phyloP scores from a whole-genome alignment of 2,888 invertebrate species.

The Lysandra bellargus region DNA sequence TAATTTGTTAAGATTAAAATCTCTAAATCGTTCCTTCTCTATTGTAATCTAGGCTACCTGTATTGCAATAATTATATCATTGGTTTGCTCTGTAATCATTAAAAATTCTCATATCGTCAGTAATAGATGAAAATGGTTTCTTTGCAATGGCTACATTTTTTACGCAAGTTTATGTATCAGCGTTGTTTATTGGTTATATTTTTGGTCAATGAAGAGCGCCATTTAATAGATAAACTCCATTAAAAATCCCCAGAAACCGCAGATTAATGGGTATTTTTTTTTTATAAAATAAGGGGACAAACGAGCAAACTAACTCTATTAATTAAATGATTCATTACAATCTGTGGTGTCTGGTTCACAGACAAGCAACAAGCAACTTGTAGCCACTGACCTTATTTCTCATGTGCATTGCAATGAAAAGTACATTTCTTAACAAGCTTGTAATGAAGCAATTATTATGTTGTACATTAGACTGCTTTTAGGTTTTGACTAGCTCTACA shows the following conservation, averaged over 20 bases:
- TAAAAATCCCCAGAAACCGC: background rate
- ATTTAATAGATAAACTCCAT: background rate
- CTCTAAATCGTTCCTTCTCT: background rate
- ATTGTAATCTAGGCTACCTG: background rate
- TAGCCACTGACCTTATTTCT: slow-evolving; percentile 10
- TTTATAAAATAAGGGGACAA: no score
- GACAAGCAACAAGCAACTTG: background rate
- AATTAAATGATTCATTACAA: slow-evolving; percentile 4
- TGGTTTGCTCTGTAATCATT: background rate
- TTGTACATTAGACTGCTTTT: slow-evolving; percentile 12
- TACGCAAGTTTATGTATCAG: background rate
- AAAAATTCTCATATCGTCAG: no score
- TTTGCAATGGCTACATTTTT: no score
- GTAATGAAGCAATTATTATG: slow-evolving; percentile 17
- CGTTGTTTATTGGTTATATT: background rate
- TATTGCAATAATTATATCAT: background rate
- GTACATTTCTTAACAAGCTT: slow-evolving; percentile 13
- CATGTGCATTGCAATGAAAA: slow-evolving; percentile 22
- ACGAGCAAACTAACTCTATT: background rate
- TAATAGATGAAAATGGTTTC: no score
- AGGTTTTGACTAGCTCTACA: background rate
- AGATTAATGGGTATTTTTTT: background rate
- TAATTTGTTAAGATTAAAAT: slow-evolving; percentile 15
- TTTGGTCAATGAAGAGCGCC: background rate
- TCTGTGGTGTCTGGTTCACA: slow-evolving; percentile 11